A percentile compares a stretch with the other conserved stretches of the same genome.
These are phyloP conservation scores for Pteria penguin DNA, from an alignment of 2,888 invertebrate species.

Conservation along the genomic window DNA sequence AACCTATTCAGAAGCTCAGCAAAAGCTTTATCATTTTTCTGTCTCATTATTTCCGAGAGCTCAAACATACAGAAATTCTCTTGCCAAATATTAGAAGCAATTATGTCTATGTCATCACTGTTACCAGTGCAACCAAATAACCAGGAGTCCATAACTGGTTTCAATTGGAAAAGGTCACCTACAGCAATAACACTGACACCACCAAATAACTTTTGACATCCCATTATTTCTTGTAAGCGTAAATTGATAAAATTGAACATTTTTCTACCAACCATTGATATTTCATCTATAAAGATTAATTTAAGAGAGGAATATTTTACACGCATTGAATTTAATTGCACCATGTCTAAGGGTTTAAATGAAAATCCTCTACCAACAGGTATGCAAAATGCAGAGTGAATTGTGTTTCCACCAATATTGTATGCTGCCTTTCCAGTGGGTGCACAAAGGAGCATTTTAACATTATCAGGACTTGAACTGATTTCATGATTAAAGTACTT, in stretches of 20 bases:
- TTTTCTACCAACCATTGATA: conserved; percentile 51
- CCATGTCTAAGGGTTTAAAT: conserved; percentile 28
- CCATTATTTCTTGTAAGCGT: conserved; percentile 40
- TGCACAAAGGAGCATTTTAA: conserved; percentile 32
- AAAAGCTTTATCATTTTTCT: conserved; percentile 41
- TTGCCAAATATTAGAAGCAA: conserved; percentile 41
- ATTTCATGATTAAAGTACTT: conserved; percentile 7
- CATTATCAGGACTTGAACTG: background rate
- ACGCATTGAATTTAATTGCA: conserved; percentile 37
- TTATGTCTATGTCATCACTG: too few relatives aligned
- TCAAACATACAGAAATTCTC: conserved; percentile 44
- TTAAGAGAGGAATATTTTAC: conserved; percentile 33
- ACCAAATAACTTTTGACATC: conserved; percentile 35
- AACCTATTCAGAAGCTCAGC: conserved; percentile 46
- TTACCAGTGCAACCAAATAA: too few relatives aligned
- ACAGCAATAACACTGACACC: conserved; percentile 44
- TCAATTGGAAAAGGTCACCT: conserved; percentile 50
- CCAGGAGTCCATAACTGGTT: conserved; percentile 45
- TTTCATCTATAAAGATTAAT: conserved; percentile 51
- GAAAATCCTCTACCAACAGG: conserved; percentile 36
- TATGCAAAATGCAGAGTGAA: conserved; percentile 34
- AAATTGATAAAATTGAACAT: conserved; percentile 49
- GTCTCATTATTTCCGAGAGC: conserved; percentile 48
- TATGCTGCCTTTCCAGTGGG: conserved; percentile 38
- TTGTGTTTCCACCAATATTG: conserved; percentile 17